Percentiles rank a stretch among this genome's conserved stretches.
These are phyloP conservation scores for Dryas iulia DNA, from an alignment of 1,140 invertebrate genomes.

Conservation along the genomic window DNA sequence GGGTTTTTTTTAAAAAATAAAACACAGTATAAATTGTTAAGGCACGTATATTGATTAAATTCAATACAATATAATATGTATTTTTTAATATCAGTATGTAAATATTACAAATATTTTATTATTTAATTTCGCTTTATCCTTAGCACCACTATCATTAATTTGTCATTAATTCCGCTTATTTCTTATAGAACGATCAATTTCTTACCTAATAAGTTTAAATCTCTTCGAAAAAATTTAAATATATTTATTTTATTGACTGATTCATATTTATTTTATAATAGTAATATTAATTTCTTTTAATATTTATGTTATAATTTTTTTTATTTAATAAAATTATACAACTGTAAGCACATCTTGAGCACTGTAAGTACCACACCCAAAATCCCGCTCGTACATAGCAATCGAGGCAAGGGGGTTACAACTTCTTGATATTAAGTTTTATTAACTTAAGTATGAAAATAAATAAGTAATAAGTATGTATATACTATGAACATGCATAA, in stretches of 20 bases:
- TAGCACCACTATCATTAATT: constrained; percentile 36
- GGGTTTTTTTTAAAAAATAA: constrained; percentile 40
- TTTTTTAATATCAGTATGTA: constrained; percentile 47
- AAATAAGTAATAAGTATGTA: background rate
- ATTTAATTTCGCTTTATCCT: constrained; percentile 19
- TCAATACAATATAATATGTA: constrained; percentile 48
- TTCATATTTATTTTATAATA: background rate
- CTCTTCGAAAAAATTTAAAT: background rate
- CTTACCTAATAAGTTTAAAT: background rate
- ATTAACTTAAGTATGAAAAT: too few species aligned
- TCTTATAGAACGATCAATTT: background rate
- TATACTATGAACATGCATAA: too few species aligned
- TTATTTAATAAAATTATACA: constrained; percentile 1
- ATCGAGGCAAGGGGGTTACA: constrained; percentile 56
- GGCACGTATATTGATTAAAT: constrained; percentile 59
- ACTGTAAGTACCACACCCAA: constrained; percentile 25
- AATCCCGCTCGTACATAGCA: constrained; percentile 60
- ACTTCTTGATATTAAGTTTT: background rate
- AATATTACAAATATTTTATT: constrained; percentile 35
- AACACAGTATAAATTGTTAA: constrained; percentile 48
- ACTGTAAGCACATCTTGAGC: constrained; percentile 25
- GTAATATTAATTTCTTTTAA: constrained; percentile 10
- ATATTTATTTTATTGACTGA: background rate
- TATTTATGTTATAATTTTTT: constrained; percentile 4
- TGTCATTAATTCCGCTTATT: constrained; percentile 9